phyloP scores from a whole-genome alignment of 2,797 vertebrate species.

The Myiotriccus ornatus region DNA sequence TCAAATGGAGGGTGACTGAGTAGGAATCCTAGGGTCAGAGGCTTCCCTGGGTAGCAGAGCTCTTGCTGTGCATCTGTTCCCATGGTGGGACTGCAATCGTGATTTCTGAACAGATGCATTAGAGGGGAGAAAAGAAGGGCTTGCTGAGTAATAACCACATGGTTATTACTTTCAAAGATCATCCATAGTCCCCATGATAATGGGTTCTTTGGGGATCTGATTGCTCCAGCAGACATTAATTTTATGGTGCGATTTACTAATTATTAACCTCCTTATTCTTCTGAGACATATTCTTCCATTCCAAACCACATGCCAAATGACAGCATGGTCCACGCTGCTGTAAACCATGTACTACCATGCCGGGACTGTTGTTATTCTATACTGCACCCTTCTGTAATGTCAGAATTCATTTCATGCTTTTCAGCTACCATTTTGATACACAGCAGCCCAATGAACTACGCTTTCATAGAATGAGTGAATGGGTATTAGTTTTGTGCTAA shows the following conservation, averaged over 20 bases:
- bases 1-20: not conserved
- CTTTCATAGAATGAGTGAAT: not conserved
- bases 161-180: constrained; percentile 46
- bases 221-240: constrained; percentile 48
- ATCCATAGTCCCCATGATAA: constrained; percentile 23
- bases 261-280: constrained; percentile 55
- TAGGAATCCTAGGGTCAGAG: not conserved
- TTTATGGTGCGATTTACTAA: constrained; percentile 62
- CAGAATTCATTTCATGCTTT: constrained; percentile 36
- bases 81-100: not conserved
- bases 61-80: not conserved
- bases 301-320: constrained; percentile 33
- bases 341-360: not conserved
- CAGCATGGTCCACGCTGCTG: not conserved
- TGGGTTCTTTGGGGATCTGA: constrained; percentile 33
- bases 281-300: constrained; percentile 44
- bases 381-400: not conserved
- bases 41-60: not conserved
- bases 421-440: constrained; percentile 12
- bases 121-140: not conserved
- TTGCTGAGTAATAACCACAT: constrained; percentile 30
- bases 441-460: not conserved
- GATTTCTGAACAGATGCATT: constrained; percentile 15
- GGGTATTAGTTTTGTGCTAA: not conserved
- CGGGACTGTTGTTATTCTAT: not conserved